Percentiles rank a stretch among this genome's conserved stretches.
These are phyloP conservation scores for Melanotaenia parkinsoni DNA, from an alignment of 2,797 vertebrate species.

Conservation along the genomic window DNA sequence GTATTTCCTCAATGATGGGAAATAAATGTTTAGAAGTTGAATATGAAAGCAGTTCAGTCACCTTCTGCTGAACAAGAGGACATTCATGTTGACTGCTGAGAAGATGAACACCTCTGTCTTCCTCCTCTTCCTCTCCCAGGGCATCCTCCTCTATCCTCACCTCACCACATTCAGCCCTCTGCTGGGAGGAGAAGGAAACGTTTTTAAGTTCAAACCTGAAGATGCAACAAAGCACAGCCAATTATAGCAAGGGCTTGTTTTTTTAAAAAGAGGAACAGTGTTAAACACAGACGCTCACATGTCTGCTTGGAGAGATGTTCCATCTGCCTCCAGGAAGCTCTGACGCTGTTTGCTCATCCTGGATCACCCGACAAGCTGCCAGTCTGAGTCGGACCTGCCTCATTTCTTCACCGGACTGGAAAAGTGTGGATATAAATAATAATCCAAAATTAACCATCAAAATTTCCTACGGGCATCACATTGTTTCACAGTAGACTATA, in stretches of 20 bases:
- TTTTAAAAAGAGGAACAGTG: slow-evolving; percentile 54
- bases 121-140: slow-evolving; percentile 42
- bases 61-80: slow-evolving; percentile 76
- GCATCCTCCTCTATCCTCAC: slow-evolving; percentile 10
- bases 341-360: slow-evolving; percentile 50
- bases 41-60: slow-evolving; percentile 8
- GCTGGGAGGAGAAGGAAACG: slow-evolving; percentile 37
- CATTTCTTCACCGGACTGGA: slow-evolving; percentile 83
- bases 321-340: slow-evolving; percentile 77
- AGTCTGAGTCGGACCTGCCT: slow-evolving; percentile 86
- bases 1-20: too few relatives aligned
- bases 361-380: slow-evolving; percentile 82
- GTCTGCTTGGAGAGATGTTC: slow-evolving; percentile 69
- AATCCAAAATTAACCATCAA: slow-evolving; percentile 35
- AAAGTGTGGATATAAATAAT: slow-evolving; percentile 37
- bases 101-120: slow-evolving; percentile 54
- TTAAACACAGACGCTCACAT: slow-evolving; percentile 79
- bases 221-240: background rate
- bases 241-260: slow-evolving; percentile 9
- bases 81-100: slow-evolving; percentile 73
- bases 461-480: background rate
- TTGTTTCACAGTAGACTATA: background rate
- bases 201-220: slow-evolving; percentile 9
- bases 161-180: slow-evolving; percentile 69
- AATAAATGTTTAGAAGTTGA: background rate